A percentile compares a stretch with the other conserved stretches of the same genome.
phyloP scores from a whole-genome alignment of 2,113 vertebrate genomes.

The Orcinus orca region DNA sequence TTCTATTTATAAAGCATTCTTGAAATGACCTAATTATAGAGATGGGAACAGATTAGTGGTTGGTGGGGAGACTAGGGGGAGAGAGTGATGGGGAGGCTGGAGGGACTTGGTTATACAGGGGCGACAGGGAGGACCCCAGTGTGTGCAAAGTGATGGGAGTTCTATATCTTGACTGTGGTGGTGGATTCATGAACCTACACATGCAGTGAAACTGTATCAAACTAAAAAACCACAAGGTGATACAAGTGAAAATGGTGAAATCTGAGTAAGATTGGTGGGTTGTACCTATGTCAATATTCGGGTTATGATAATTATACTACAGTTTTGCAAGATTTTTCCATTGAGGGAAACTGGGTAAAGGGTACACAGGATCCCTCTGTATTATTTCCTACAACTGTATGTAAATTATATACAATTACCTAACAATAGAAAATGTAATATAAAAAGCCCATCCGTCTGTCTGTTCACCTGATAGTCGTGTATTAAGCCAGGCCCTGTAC shows the following conservation, averaged over 20 bases:
- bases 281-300: neutral
- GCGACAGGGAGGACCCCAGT: neutral
- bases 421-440: neutral
- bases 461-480: neutral
- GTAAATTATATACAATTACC: neutral
- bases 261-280: neutral
- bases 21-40: constrained; percentile 17
- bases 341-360: neutral
- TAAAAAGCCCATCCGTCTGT: neutral
- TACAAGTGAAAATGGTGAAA: neutral
- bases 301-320: neutral
- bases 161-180: neutral
- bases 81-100: neutral
- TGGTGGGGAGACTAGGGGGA: neutral
- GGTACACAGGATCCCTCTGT: neutral
- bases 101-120: neutral
- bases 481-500: neutral
- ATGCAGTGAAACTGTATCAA: neutral
- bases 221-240: neutral
- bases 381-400: neutral
- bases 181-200: neutral
- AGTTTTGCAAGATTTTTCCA: neutral
- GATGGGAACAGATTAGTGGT: neutral
- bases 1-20: constrained; percentile 11
- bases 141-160: neutral